Evolutionary conservation across 1,140 invertebrate species (phyloP).

Genomic region (Glomeris maerens): DNA sequence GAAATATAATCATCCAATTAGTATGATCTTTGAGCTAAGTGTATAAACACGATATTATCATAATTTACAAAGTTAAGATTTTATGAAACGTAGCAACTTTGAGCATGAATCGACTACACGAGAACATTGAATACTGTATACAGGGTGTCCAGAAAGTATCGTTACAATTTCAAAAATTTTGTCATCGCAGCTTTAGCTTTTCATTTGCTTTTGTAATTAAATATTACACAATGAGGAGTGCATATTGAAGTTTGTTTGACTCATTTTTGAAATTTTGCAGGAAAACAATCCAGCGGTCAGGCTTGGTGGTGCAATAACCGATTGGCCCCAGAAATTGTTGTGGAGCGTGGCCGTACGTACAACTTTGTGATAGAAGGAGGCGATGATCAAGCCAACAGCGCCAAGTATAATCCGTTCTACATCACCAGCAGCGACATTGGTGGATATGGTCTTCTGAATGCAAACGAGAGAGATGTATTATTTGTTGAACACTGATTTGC

Average conservation of each 20-base stretch:
- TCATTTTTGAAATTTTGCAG: slow-evolving; percentile 30
- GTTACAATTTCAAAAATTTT: slow-evolving; percentile 1
- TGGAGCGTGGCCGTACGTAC: slow-evolving; percentile 76
- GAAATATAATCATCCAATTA: slow-evolving; percentile 13
- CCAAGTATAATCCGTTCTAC: slow-evolving; percentile 82
- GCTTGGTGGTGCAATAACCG: slow-evolving; percentile 88
- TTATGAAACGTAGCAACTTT: no score
- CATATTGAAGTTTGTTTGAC: no score
- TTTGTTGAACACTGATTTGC: background rate
- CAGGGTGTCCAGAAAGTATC: no score
- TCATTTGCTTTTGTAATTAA: background rate
- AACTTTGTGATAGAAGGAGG: slow-evolving; percentile 73
- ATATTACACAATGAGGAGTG: background rate
- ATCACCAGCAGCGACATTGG: slow-evolving; percentile 74
- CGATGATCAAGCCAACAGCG: slow-evolving; percentile 24
- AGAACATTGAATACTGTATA: no score
- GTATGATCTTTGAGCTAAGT: no score
- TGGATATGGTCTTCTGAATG: slow-evolving; percentile 59
- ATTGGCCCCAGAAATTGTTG: slow-evolving; percentile 75
- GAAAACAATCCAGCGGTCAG: slow-evolving; percentile 68
- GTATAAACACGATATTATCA: no score
- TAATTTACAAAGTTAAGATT: no score
- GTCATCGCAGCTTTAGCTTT: background rate
- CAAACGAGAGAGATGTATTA: slow-evolving; percentile 40
- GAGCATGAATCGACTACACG: no score